Evolutionary conservation across 2,888 invertebrate species (phyloP).

Genomic region (Tachina lurida): DNA sequence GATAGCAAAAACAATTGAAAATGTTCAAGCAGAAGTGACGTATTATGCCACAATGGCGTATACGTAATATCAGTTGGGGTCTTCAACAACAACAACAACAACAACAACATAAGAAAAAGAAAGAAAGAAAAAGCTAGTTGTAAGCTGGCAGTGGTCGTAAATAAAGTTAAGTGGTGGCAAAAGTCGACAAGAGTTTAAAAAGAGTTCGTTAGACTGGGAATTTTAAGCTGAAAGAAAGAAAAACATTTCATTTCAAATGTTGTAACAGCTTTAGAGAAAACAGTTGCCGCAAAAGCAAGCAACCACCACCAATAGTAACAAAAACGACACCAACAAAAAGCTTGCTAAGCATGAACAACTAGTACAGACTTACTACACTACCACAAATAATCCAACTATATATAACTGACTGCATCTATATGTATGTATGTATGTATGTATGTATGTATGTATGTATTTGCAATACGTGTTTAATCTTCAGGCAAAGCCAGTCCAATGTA

Average conservation of each 20-base stretch:
- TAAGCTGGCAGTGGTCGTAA: conserved; percentile 63
- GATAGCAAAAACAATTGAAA: conserved; percentile 44
- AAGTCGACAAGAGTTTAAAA: conserved; percentile 61
- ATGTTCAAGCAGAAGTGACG: conserved; percentile 71
- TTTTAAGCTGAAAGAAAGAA: conserved; percentile 51
- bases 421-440: background rate
- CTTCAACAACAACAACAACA: conserved; percentile 56
- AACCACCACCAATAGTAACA: background rate
- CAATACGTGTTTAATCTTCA: conserved; percentile 40
- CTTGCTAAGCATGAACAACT: conserved; percentile 47
- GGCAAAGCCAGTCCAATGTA: conserved; percentile 39
- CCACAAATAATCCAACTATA: background rate
- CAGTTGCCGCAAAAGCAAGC: conserved; percentile 62
- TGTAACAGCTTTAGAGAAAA: conserved; percentile 70
- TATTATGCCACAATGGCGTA: conserved; percentile 74
- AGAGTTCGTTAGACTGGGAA: conserved; percentile 67
- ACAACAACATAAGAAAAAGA: background rate
- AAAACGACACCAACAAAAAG: conserved; percentile 1
- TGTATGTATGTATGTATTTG: background rate
- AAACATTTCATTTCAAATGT: conserved; percentile 57
- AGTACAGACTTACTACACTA: conserved; percentile 7
- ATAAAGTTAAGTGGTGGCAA: conserved; percentile 66
- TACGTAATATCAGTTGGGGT: conserved; percentile 76
- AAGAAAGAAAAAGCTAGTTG: conserved; percentile 38
- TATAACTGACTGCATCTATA: conserved; percentile 28